Base-by-base conservation (phyloP, 2,888 invertebrate species). In the Conistra vaccinii region DNA sequence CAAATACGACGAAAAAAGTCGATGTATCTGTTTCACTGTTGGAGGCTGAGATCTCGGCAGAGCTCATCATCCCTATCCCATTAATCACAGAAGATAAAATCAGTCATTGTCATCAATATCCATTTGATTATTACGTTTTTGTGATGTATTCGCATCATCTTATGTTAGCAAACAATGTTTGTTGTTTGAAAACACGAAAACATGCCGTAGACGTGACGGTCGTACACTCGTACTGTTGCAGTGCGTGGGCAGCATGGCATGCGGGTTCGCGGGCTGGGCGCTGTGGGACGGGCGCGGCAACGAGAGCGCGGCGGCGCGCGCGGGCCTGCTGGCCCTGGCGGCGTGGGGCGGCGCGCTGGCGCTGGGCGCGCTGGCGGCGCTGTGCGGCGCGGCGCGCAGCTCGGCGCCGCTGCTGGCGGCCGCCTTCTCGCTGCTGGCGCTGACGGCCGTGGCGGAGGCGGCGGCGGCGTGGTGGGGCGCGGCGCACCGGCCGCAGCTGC, bases 391-490 rank as follows among this genome's bases (percentile, higher is more conserved):
- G 42, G 89, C 89, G 74, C 90, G 94, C 7, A 78, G 87, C 84
- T 93, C 93, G 51, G 92, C 92, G 58, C 90, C 93, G 76, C 90
- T 93, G 89, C 92, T 96, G 87, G 95, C 94, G 63, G 93, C 89
- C 32, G 94, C 93, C 39, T 93, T 94, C 89, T 93, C 94, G 76
- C 90, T 95, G 89, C 92, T 95, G 83, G 94, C 94, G 82, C 91
- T 95, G 75, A 90, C 91, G 81, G 95, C 92, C 35, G 94, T 92
- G 87, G 95, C 94, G 12, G 95, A 94, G 90, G 95, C 91, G 57
- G 93, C 92, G 60, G 96, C 95, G 60, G 96, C 92, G 57, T 94
- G 94, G 92, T 96, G 96, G 96, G 96, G 94, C 87, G 94, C 95
- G 32, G 93, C 93, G 85, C 96, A 96, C 89, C 87, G 90, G 79